Base-by-base conservation (phyloP, 1,140 invertebrate species). In the Trichomalopsis sarcophagae region DNA sequence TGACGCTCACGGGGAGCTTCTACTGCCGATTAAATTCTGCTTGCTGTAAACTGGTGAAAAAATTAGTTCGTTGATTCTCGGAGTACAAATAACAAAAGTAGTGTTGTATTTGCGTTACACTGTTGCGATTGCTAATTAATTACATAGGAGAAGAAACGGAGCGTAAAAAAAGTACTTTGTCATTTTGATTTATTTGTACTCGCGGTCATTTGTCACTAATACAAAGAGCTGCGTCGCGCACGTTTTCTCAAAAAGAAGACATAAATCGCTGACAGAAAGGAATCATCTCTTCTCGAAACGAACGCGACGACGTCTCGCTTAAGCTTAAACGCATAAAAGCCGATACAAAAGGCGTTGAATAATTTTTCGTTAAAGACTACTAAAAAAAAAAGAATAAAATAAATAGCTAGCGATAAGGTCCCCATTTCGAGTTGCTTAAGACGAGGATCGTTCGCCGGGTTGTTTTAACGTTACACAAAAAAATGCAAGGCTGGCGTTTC, bases 401-500 rank as follows among this genome's bases (percentile, higher is more conserved):
- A 77, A 82, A 82, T 66, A 82, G 69, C 17, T 68, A 68, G 73
- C 47, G 73, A 66, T 76, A 82, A 82, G 30, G 71, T 81, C 77
- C 75, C 23, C 77, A 62, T 62, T 74, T 62, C n/a, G 62, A 40
- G 47, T 73, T 73, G 40, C 27, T 79, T 69, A 79, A 84, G 62
- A 73, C 17, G 68, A 79, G n/a, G 73, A 76, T 82, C 55, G 50
- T 40, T 71, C 17, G 10, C 40, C 62, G 6, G 30, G 10, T 82
- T 74, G 75, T 66, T 71, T 79, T 47, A 71, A 71, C 33, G 30
- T 71, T 13, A 71, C 10, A 21, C 17, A 71, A 71, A 71, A 86
- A 89, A 88, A 89, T 87, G 85, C 85, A 86, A 68, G 33, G 76
- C 50, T 82, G 44, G 44, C 80, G 76, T 87, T 84, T 87, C 73